Evolutionary conservation across 2,888 invertebrate genomes (phyloP).

Genomic region (Stegophylla sp.): DNA sequence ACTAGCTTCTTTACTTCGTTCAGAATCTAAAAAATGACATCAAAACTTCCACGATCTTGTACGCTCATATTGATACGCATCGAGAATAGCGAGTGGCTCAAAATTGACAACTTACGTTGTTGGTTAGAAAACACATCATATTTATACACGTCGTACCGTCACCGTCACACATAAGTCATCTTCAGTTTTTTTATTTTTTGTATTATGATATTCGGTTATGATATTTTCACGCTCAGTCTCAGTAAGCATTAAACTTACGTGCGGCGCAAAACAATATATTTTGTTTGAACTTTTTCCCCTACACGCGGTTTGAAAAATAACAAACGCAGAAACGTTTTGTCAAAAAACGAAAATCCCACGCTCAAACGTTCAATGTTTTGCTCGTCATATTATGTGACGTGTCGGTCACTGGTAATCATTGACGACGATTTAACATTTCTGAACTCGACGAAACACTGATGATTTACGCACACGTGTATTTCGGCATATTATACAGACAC

Average conservation of each 20-base stretch:
- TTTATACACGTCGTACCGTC: not conserved
- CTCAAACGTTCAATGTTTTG: not conserved
- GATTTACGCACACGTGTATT: not conserved
- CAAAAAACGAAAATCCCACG: not conserved
- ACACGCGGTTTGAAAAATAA: not conserved
- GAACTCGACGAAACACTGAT: not conserved
- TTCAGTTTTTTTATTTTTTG: constrained; percentile 32
- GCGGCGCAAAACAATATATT: not conserved
- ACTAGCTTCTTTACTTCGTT: too few species aligned
- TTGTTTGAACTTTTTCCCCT: not conserved
- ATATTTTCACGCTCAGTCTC: constrained; percentile 11
- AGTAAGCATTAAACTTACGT: not conserved
- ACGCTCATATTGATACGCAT: not conserved
- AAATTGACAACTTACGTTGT: constrained; percentile 4
- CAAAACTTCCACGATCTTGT: not conserved
- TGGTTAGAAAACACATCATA: constrained; percentile 10
- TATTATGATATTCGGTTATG: not conserved
- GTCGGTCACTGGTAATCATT: not conserved
- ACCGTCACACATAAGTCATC: not conserved
- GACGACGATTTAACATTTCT: not conserved
- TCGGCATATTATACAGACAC: not conserved
- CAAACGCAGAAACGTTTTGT: constrained; percentile 15
- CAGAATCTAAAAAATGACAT: too few species aligned
- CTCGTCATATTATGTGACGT: too few species aligned
- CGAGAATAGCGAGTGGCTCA: not conserved